phyloP scores from a whole-genome alignment of 2,888 invertebrate species.

The Polydrusus pterygomalis region DNA sequence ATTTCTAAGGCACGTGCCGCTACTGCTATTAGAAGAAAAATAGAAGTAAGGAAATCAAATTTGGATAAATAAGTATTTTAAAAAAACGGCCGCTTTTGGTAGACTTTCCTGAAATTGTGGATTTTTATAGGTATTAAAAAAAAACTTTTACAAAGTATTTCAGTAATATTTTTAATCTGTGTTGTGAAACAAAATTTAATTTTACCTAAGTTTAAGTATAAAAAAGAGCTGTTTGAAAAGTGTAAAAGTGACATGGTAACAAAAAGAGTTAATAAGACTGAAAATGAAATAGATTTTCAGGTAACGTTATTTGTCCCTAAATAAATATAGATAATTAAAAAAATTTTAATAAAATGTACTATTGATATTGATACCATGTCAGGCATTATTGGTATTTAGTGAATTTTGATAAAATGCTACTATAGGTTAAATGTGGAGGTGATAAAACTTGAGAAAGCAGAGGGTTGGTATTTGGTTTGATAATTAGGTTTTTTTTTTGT shows the following conservation, averaged over 20 bases:
- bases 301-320: no score
- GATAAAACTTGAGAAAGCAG: conserved; percentile 13
- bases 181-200: conserved; percentile 2
- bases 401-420: conserved; percentile 5
- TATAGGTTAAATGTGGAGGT: background rate
- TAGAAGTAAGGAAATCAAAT: conserved; percentile 1
- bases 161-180: background rate
- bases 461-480: conserved; percentile 5
- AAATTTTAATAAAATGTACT: no score
- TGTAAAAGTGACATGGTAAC: background rate
- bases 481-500: background rate
- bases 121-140: background rate
- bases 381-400: background rate
- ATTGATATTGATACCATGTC: no score
- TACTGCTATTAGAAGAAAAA: background rate
- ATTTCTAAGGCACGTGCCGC: no score
- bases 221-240: background rate
- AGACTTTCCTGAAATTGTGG: background rate
- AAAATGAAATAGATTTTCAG: no score
- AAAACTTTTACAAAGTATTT: background rate
- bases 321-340: no score
- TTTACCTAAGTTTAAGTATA: background rate
- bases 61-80: conserved; percentile 6
- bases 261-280: background rate
- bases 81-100: background rate